phyloP scores from a whole-genome alignment of 2,113 vertebrate species.

The Mesocricetus auratus region DNA sequence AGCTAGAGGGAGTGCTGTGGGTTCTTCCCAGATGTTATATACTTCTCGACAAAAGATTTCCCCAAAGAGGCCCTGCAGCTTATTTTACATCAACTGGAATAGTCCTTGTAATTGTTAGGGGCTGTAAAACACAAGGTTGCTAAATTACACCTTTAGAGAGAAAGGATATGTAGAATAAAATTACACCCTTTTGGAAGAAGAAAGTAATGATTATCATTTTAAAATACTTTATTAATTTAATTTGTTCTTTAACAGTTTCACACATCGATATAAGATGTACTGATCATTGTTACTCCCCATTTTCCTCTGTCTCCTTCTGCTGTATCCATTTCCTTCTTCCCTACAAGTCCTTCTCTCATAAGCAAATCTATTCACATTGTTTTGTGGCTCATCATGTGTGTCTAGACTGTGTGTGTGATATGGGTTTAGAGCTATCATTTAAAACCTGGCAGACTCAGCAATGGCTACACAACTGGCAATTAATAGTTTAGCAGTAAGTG shows the following conservation, averaged over 20 bases:
- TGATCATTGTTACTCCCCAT: no score
- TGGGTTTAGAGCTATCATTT: background rate
- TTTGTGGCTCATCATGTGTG: no score
- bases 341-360: background rate
- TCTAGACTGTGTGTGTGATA: no score
- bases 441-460: background rate
- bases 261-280: background rate
- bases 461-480: background rate
- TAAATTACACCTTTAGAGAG: background rate
- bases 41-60: no score
- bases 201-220: background rate
- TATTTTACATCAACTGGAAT: background rate
- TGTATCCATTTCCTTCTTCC: background rate
- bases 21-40: background rate
- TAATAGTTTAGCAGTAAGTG: background rate
- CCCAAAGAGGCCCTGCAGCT: background rate
- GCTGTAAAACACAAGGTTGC: background rate
- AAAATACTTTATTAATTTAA: background rate
- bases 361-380: background rate
- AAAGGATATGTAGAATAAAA: background rate
- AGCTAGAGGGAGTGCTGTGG: background rate
- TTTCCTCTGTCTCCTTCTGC: background rate
- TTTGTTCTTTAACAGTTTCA: background rate
- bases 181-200: background rate
- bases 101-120: background rate